Base-by-base conservation (phyloP, 2,888 invertebrate genomes). In the Charanyca ferruginea region DNA sequence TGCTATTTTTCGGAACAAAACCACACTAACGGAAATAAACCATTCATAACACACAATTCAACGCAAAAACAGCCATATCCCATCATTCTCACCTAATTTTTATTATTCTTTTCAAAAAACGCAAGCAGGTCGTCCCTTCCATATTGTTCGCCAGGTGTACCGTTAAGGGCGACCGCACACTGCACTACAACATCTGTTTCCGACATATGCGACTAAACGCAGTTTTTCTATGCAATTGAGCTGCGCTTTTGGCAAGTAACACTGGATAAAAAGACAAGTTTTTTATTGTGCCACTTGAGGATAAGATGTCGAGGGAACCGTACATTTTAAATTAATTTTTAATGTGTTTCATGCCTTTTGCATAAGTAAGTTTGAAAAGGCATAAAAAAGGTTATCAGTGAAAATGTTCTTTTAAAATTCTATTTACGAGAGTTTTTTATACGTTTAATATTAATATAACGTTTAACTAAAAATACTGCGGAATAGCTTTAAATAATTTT, bases 111-210 rank as follows among this genome's bases (percentile, higher is more conserved):
- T 11, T 1, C 18, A 35, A 51, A 23, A 49, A 25, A 48, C 20
- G 16, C 20, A 22, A 38, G 7, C 65, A 59, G 70, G 72, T 67
- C 75, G 71, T 79, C 62, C 67, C 60, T 41, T 45, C 66, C 77
- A 79, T 85, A 83, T 65, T 77, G 80, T 72, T 41, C 76, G 47
- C 75, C 85, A 85, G 84, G 81, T 86, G 86, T 75, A 58, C 61
- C 76, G 80, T 77, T 79, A 75, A 80, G 83, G 81, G 32, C 66
- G 73, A 71, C 70, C 71, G 83, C 84, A 54, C 83, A 79, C 77
- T 20, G 48, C 71, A 77, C 51, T 18, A 28, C 53, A 48, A 61
- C 77, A 88, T 82, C 88, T 88, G 88, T 74, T 87, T 85, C 88
- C 88, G 83, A 80, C 88, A 85, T 70, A 83, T 86, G 87, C 71